Percentiles rank a stretch among this genome's conserved stretches.
Evolutionary conservation across 2,113 vertebrate species (phyloP).

Genomic region (Cynocephalus volans): DNA sequence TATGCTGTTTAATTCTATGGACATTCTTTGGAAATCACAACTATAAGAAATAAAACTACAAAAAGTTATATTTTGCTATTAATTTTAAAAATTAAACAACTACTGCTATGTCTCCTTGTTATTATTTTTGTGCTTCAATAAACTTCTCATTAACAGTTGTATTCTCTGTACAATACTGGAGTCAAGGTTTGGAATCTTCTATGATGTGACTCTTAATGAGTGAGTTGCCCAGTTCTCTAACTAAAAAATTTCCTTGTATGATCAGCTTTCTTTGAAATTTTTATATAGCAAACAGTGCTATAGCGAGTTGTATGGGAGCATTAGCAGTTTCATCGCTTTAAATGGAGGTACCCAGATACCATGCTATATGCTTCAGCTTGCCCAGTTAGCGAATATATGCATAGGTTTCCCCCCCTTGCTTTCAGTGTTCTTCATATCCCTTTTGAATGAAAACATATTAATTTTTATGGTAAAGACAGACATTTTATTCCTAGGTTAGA

Average conservation of each 20-base stretch:
- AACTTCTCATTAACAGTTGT: neutral
- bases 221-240: neutral
- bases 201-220: neutral
- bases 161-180: neutral
- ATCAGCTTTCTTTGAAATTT: slow-evolving; percentile 10
- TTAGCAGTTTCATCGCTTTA: neutral
- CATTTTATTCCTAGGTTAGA: neutral
- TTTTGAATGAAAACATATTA: neutral
- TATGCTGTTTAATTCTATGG: slow-evolving; percentile 12
- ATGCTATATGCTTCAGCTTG: neutral
- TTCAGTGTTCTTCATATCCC: neutral
- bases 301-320: neutral
- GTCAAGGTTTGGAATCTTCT: neutral
- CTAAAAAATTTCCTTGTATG: neutral
- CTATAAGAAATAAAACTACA: neutral
- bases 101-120: neutral
- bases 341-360: neutral
- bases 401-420: neutral
- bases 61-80: neutral
- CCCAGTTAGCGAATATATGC: neutral
- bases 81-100: neutral
- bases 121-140: neutral
- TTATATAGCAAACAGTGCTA: neutral
- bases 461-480: slow-evolving; percentile 14
- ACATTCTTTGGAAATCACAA: neutral